phyloP scores from a whole-genome alignment of 92 coral and sea anemone genomes.

The Porites rus region DNA sequence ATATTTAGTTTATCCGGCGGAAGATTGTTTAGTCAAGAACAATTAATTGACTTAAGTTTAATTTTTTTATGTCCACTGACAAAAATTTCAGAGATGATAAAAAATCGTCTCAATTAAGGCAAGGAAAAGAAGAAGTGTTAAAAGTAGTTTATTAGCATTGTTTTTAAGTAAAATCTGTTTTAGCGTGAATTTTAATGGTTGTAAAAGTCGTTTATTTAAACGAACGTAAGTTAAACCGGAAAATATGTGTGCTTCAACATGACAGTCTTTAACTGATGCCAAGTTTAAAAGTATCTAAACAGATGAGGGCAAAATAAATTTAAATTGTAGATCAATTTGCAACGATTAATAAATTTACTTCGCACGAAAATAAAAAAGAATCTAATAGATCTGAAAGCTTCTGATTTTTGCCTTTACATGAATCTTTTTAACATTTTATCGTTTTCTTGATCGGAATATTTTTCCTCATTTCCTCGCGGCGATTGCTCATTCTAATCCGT shows the following conservation, averaged over 20 bases:
- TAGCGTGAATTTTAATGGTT: neutral
- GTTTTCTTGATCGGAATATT: no score
- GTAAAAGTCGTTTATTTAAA: neutral
- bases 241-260: neutral
- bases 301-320: neutral
- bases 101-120: neutral
- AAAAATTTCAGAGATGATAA: neutral
- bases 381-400: no score
- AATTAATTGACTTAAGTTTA: neutral
- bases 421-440: no score
- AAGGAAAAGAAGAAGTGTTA: neutral
- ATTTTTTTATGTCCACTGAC: neutral
- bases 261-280: neutral
- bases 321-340: no score
- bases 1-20: conserved; percentile 3
- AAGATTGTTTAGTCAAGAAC: conserved; percentile 4
- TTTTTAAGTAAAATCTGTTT: neutral
- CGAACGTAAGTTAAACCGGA: conserved; percentile 15
- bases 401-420: no score
- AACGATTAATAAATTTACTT: no score
- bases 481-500: no score
- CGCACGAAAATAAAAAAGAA: no score
- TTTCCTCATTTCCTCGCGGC: no score
- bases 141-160: neutral
- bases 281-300: neutral